These are phyloP conservation scores for Chionoecetes opilio DNA, from an alignment of 1,140 invertebrate species.

Conservation along the genomic window DNA sequence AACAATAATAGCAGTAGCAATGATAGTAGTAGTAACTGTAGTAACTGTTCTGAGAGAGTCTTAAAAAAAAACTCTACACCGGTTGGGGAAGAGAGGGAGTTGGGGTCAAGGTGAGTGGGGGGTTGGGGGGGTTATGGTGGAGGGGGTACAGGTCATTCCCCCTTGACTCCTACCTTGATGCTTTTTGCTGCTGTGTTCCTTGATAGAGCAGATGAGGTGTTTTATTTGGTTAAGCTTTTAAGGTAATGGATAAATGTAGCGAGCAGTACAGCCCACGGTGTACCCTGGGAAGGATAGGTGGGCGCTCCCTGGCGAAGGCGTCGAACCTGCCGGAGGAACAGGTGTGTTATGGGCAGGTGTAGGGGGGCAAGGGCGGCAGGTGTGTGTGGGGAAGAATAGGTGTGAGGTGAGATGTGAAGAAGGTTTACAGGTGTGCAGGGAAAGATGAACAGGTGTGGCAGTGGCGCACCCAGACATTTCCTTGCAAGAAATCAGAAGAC, in stretches of 20 bases:
- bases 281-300: slow-evolving; percentile 69
- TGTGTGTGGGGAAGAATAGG: not conserved
- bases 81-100: not conserved
- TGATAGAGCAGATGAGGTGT: not conserved
- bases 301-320: slow-evolving; percentile 46
- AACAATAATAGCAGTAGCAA: no score
- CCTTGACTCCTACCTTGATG: slow-evolving; percentile 12
- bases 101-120: not conserved
- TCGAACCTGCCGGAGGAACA: slow-evolving; percentile 48
- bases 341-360: slow-evolving; percentile 12
- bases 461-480: no score
- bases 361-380: not conserved
- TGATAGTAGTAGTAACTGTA: no score
- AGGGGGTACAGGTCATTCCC: not conserved
- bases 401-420: no score
- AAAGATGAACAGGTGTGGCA: no score
- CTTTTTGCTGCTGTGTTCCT: not conserved
- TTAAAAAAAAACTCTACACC: not conserved
- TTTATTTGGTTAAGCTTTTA: slow-evolving; percentile 54
- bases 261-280: slow-evolving; percentile 71
- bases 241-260: slow-evolving; percentile 76
- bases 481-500: no score
- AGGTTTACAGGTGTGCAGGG: no score
- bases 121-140: not conserved
- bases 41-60: slow-evolving; percentile 9